Evolutionary conservation across 2,888 invertebrate genomes (phyloP).

Genomic region (Rhagium mordax): DNA sequence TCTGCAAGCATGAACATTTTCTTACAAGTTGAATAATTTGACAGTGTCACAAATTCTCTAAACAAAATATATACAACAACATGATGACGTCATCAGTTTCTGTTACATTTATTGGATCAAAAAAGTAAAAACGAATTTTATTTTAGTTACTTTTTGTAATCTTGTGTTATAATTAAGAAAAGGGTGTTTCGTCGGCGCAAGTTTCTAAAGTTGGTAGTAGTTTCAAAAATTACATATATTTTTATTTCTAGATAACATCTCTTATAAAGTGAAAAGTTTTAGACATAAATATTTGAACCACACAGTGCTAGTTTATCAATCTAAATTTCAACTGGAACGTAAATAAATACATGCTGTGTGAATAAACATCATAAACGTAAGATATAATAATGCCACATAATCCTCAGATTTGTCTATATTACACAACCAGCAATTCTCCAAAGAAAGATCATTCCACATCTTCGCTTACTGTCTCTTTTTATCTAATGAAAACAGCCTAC

Average conservation of each 20-base stretch:
- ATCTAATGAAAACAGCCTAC: conserved; percentile 10
- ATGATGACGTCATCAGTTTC: too few species aligned
- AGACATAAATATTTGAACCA: background rate
- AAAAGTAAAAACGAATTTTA: too few species aligned
- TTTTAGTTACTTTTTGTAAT: too few species aligned
- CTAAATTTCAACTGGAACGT: conserved; percentile 14
- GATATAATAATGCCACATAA: conserved; percentile 27
- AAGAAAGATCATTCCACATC: conserved; percentile 23
- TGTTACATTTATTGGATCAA: too few species aligned
- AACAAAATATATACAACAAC: too few species aligned
- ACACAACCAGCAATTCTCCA: conserved; percentile 24
- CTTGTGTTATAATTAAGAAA: too few species aligned
- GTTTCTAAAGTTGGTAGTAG: too few species aligned
- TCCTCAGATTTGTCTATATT: conserved; percentile 27
- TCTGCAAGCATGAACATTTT: too few species aligned
- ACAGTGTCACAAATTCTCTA: too few species aligned
- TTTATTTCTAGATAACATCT: background rate
- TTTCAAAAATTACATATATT: too few species aligned
- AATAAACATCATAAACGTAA: conserved; percentile 25
- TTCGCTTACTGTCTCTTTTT: conserved; percentile 19
- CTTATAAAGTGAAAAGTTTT: background rate
- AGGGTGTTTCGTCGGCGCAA: too few species aligned
- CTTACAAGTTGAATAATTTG: too few species aligned
- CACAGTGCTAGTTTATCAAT: conserved; percentile 14
- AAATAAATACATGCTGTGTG: conserved; percentile 7